A percentile compares a stretch with the other conserved stretches of the same genome.
Conservation (phyloP, 2,888 invertebrate species). For the Drosophila pseudotalamancana region DNA sequence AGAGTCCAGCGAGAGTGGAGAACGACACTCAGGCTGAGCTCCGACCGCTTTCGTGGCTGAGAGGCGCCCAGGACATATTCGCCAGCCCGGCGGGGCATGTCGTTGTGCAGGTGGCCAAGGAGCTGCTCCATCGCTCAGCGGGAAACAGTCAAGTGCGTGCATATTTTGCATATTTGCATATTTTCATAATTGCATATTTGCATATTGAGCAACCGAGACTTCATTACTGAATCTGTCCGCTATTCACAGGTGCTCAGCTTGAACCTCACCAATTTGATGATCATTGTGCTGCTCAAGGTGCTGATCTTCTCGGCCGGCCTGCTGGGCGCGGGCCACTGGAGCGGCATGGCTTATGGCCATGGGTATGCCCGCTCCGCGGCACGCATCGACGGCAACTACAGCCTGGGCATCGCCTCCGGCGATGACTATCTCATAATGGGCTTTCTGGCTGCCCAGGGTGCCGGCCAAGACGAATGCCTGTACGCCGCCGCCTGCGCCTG, state of each 20-base stretch:
- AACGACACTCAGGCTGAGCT: conserved; percentile 38
- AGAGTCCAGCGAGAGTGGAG: conserved; percentile 1
- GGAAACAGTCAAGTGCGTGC: conserved; percentile 88
- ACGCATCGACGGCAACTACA: conserved; percentile 43
- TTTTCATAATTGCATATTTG: too few relatives aligned
- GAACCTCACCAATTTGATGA: conserved; percentile 92
- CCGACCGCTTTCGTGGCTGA: conserved; percentile 75
- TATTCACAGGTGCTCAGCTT: conserved; percentile 86
- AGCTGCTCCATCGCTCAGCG: conserved; percentile 88
- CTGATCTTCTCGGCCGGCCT: conserved; percentile 92
- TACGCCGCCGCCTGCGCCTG: conserved; percentile 91
- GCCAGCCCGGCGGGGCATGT: conserved; percentile 83
- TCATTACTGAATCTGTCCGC: conserved; percentile 11
- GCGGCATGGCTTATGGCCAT: conserved; percentile 84
- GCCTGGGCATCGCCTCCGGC: conserved; percentile 86
- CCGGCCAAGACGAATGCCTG: conserved; percentile 89
- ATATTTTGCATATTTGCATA: neutral
- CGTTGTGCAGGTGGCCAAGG: conserved; percentile 86
- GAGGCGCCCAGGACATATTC: conserved; percentile 80
- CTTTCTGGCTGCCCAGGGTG: conserved; percentile 89
- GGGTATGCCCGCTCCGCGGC: conserved; percentile 80
- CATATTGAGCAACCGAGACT: neutral
- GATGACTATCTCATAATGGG: conserved; percentile 86
- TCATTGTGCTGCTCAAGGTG: conserved; percentile 92
- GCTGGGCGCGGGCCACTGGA: conserved; percentile 90